A percentile compares a stretch with the other conserved stretches of the same genome.
Conservation (phyloP, 2,113 vertebrate genomes). For the Rutilus rutilus region DNA sequence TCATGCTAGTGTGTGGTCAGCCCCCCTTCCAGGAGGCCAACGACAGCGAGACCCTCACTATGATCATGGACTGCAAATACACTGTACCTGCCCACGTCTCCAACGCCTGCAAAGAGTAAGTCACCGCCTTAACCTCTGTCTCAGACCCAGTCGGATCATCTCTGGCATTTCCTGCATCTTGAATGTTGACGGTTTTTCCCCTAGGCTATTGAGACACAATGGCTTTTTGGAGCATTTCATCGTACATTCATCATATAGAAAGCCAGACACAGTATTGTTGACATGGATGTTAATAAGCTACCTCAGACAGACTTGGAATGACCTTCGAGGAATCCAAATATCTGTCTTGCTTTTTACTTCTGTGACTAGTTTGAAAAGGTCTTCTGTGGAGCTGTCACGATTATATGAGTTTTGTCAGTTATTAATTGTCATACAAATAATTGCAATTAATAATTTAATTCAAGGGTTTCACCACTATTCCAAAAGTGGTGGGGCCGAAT, state of each 20-base stretch:
- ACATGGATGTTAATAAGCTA: conserved; percentile 5
- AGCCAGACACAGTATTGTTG: not conserved
- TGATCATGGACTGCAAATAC: conserved; percentile 99
- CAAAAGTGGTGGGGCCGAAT: no score
- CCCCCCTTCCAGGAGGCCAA: conserved; percentile 98
- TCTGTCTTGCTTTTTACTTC: not conserved
- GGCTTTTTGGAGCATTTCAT: not conserved
- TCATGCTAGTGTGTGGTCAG: conserved; percentile 97
- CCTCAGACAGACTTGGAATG: not conserved
- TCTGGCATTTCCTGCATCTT: conserved; percentile 24
- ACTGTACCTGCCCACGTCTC: conserved; percentile 92
- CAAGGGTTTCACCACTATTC: no score
- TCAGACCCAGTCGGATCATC: conserved; percentile 1
- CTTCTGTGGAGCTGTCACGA: not conserved
- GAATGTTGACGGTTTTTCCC: not conserved
- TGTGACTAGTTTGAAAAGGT: not conserved
- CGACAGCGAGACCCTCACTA: conserved; percentile 97
- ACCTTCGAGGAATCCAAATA: not conserved
- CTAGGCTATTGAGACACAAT: not conserved
- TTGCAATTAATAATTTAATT: not conserved
- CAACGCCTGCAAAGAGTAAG: conserved; percentile 94
- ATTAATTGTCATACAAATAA: conserved; percentile 5
- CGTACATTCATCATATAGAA: not conserved
- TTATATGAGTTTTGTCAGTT: not conserved
- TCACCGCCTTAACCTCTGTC: conserved; percentile 41